phyloP scores from a whole-genome alignment of 1,140 invertebrate species.

The Rhynchophorus ferrugineus region DNA sequence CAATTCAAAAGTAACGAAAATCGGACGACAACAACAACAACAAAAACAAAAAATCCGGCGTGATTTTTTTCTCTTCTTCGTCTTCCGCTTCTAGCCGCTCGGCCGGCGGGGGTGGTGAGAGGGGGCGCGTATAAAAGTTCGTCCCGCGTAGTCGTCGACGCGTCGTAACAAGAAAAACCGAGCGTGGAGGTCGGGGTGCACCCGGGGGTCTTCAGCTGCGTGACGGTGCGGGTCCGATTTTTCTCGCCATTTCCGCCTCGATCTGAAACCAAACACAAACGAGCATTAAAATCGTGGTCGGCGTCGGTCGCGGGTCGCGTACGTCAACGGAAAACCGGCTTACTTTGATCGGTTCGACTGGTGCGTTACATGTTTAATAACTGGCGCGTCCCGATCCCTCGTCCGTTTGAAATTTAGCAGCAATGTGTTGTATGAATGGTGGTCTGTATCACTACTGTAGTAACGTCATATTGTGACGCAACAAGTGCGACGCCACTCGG shows the following conservation, averaged over 20 bases:
- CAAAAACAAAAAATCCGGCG: neutral
- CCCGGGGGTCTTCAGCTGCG: slow-evolving; percentile 7
- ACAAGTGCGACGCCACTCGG: slow-evolving; percentile 42
- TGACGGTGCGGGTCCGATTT: slow-evolving; percentile 4
- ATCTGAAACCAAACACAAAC: slow-evolving; percentile 27
- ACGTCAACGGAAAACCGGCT: slow-evolving; percentile 21
- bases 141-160: too few relatives aligned
- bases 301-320: neutral
- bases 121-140: too few relatives aligned
- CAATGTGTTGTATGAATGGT: slow-evolving; percentile 36
- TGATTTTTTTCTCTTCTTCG: neutral
- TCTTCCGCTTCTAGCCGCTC: too few relatives aligned
- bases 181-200: slow-evolving; percentile 5
- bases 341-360: slow-evolving; percentile 22
- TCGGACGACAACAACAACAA: neutral
- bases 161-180: too few relatives aligned
- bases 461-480: slow-evolving; percentile 41
- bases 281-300: neutral
- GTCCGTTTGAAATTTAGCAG: slow-evolving; percentile 32
- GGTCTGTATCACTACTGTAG: slow-evolving; percentile 37
- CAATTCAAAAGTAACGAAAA: neutral
- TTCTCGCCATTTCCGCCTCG: slow-evolving; percentile 24
- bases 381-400: slow-evolving; percentile 27
- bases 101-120: neutral
- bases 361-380: slow-evolving; percentile 27